Conservation (phyloP, 2,113 vertebrate species). For the Vimba vimba region DNA sequence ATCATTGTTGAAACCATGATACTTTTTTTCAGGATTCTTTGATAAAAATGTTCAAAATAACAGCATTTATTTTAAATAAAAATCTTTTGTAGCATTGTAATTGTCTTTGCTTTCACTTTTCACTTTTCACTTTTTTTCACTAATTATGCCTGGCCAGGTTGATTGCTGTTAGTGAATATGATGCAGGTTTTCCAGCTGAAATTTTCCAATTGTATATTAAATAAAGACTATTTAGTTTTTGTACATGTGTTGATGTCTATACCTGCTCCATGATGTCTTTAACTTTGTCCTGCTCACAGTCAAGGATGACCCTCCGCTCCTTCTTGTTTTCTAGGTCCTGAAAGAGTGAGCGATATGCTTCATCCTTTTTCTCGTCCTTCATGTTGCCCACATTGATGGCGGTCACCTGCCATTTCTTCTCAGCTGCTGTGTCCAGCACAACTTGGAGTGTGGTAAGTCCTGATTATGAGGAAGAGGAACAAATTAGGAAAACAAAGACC, state of each 20-base stretch:
- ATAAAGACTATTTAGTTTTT: background rate
- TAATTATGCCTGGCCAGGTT: too few relatives aligned
- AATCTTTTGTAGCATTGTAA: background rate
- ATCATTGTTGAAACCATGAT: too few relatives aligned
- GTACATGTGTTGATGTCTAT: background rate
- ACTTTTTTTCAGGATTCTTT: too few relatives aligned
- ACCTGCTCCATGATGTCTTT: conserved; percentile 99
- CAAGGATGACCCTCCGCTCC: conserved; percentile 93
- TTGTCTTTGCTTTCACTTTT: background rate
- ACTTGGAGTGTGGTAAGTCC: conserved; percentile 95
- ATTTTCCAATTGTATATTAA: background rate
- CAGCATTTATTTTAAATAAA: too few relatives aligned
- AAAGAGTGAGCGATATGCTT: conserved; percentile 95
- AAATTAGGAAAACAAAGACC: background rate
- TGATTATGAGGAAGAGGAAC: conserved; percentile 59
- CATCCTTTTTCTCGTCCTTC: conserved; percentile 97
- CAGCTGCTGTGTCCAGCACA: conserved; percentile 94
- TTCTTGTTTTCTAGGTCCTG: conserved; percentile 98
- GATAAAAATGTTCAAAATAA: too few relatives aligned
- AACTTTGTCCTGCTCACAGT: conserved; percentile 98
- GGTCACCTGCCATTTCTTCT: conserved; percentile 99
- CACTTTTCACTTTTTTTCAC: too few relatives aligned
- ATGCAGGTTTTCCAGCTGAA: background rate
- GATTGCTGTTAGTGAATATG: too few relatives aligned
- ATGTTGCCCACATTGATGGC: conserved; percentile 99